Evolutionary conservation across 2,888 invertebrate species (phyloP).

Genomic region (Epinotia ramella): DNA sequence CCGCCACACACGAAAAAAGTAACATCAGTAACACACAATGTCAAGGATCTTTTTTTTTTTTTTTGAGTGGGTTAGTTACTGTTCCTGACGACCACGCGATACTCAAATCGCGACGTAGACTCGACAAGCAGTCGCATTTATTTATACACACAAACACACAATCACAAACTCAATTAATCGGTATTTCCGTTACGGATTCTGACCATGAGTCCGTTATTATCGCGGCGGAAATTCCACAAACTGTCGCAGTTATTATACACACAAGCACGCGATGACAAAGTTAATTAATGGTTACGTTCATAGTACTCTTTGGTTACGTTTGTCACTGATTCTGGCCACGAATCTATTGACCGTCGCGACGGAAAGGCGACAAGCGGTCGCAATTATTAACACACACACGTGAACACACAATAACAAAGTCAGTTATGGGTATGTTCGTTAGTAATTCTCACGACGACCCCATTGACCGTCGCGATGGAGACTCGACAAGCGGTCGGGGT

Average conservation of each 20-base stretch:
- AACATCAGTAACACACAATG: too few species aligned
- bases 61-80: neutral
- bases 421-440: conserved; percentile 7
- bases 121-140: neutral
- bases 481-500: conserved; percentile 21
- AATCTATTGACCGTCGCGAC: neutral
- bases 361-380: neutral
- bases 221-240: neutral
- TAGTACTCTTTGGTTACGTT: too few species aligned
- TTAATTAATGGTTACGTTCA: too few species aligned
- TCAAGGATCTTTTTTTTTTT: too few species aligned
- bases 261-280: too few species aligned
- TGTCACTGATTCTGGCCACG: too few species aligned
- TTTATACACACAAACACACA: neutral
- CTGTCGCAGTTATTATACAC: neutral
- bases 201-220: neutral
- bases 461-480: conserved; percentile 29
- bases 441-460: conserved; percentile 13
- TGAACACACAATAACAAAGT: neutral
- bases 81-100: neutral
- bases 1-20: neutral
- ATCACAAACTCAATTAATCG: neutral
- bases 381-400: neutral
- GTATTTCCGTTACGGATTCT: neutral
- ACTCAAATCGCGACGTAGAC: neutral